Evolutionary conservation across 2,113 vertebrate genomes (phyloP).

Genomic region (Brevimyrus niger): DNA sequence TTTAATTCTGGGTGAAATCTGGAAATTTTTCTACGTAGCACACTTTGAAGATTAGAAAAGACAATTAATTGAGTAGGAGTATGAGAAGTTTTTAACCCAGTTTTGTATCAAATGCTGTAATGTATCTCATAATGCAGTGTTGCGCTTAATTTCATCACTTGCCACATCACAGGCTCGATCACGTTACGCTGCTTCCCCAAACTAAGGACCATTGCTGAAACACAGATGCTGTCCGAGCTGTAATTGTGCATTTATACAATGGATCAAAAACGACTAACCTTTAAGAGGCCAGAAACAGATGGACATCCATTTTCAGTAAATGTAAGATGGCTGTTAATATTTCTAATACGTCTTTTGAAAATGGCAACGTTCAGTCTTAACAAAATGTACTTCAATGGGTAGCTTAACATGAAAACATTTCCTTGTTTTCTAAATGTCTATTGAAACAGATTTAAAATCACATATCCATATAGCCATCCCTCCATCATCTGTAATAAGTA

Average conservation of each 20-base stretch:
- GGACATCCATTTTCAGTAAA: neutral
- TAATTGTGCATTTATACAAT: neutral
- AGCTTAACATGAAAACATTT: neutral
- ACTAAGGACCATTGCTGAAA: neutral
- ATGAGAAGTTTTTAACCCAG: neutral
- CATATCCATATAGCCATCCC: neutral
- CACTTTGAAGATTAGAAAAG: neutral
- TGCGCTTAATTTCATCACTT: neutral
- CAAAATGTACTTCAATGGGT: neutral
- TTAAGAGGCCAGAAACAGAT: neutral
- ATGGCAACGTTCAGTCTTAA: neutral
- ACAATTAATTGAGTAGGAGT: neutral
- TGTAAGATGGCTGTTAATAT: neutral
- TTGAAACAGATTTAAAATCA: neutral
- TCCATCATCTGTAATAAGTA: neutral
- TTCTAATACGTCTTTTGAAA: neutral
- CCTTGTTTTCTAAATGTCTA: neutral
- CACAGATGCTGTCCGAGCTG: neutral
- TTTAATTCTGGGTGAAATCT: neutral
- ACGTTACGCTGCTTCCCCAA: neutral
- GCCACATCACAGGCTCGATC: neutral
- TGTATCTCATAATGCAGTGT: neutral
- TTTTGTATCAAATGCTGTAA: neutral
- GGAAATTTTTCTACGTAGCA: neutral
- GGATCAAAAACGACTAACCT: neutral